A percentile compares a stretch with the other conserved stretches of the same genome.
Evolutionary conservation across 2,113 vertebrate genomes (phyloP).

Genomic region (Dissostichus mawsoni): DNA sequence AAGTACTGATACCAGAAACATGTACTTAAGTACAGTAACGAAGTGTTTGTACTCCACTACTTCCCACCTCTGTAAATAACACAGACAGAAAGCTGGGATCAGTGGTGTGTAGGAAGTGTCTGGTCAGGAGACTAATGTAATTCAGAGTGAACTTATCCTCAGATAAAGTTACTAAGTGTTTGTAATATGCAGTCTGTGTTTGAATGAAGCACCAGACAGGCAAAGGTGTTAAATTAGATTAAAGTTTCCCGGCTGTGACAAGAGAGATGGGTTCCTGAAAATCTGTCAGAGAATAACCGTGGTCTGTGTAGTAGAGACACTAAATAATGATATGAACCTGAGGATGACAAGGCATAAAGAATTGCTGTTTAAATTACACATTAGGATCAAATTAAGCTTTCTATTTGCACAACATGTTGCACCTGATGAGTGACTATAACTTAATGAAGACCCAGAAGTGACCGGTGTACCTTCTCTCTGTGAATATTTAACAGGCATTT

Average conservation of each 20-base stretch:
- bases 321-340: too few species aligned
- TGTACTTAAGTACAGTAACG: too few species aligned
- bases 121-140: slow-evolving; percentile 35
- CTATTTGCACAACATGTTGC: slow-evolving; percentile 1
- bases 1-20: too few species aligned
- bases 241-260: slow-evolving; percentile 5
- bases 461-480: slow-evolving; percentile 9
- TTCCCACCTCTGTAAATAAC: too few species aligned
- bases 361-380: neutral
- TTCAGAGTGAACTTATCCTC: slow-evolving; percentile 29
- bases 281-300: slow-evolving; percentile 8
- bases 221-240: slow-evolving; percentile 2
- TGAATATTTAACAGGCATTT: slow-evolving; percentile 47
- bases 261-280: neutral
- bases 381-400: too few species aligned
- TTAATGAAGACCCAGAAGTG: neutral
- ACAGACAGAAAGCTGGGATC: slow-evolving; percentile 24
- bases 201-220: slow-evolving; percentile 34
- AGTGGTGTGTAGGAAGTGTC: slow-evolving; percentile 25
- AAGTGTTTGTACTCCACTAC: too few species aligned
- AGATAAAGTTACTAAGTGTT: slow-evolving; percentile 49
- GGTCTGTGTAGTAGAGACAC: neutral
- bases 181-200: slow-evolving; percentile 49
- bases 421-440: slow-evolving; percentile 8
- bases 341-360: too few species aligned